Evolutionary conservation across 1,140 invertebrate genomes (phyloP).

Genomic region (Trichoplusia ni): DNA sequence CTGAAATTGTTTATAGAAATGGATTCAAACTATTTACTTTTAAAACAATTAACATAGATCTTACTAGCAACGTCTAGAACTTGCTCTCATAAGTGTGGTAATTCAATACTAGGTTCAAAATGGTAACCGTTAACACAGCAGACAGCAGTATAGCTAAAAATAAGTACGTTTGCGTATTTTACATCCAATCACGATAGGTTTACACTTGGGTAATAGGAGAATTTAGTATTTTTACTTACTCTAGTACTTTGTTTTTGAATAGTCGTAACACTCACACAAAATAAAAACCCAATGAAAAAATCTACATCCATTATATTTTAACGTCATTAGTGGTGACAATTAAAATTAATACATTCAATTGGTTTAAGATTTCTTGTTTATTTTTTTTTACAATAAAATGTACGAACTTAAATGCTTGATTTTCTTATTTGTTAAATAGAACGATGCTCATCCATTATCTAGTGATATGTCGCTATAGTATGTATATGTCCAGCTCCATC

Average conservation of each 20-base stretch:
- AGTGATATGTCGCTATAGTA: not conserved
- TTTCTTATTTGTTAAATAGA: conserved; percentile 48
- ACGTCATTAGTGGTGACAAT: conserved; percentile 74
- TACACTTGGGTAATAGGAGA: no score
- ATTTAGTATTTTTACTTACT: no score
- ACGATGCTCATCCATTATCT: conserved; percentile 33
- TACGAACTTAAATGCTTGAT: conserved; percentile 51
- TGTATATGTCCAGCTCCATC: not conserved
- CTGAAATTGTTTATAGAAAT: no score
- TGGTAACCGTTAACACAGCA: no score
- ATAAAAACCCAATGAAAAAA: conserved; percentile 67
- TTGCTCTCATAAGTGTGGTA: no score
- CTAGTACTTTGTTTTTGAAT: not conserved
- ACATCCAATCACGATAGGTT: no score
- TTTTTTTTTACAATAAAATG: conserved; percentile 51
- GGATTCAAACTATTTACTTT: no score
- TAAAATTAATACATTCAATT: conserved; percentile 73
- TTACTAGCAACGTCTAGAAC: no score
- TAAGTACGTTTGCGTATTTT: no score
- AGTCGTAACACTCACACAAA: conserved; percentile 31
- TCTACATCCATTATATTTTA: conserved; percentile 81
- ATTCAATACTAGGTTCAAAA: no score
- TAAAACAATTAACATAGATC: no score
- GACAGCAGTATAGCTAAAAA: no score
- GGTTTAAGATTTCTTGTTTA: conserved; percentile 42